Evolutionary conservation across 2,888 invertebrate genomes (phyloP).

Genomic region (Beris chalybata): DNA sequence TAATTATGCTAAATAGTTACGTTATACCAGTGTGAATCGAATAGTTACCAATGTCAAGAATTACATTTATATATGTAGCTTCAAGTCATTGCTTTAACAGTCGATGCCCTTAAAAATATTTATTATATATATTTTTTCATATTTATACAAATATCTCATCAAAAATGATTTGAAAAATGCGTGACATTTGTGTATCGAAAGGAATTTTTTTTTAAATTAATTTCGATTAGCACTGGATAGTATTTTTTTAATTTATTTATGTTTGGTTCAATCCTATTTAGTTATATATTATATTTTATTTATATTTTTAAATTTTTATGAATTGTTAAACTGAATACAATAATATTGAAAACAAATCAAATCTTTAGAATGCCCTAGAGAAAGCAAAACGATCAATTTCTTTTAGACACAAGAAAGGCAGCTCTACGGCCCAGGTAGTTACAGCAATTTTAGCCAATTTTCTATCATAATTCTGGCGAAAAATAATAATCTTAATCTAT

Average conservation of each 20-base stretch:
- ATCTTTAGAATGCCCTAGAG: constrained; percentile 54
- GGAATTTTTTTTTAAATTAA: neutral
- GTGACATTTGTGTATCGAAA: too few species aligned
- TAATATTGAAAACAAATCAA: constrained; percentile 3
- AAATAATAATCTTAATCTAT: too few species aligned
- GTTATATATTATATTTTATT: constrained; percentile 1
- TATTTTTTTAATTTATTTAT: too few species aligned
- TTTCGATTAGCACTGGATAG: neutral
- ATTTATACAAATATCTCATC: too few species aligned
- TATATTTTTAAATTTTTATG: neutral
- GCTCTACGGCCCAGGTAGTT: constrained; percentile 56
- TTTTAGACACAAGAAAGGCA: constrained; percentile 56
- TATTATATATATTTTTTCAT: too few species aligned
- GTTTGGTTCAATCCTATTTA: too few species aligned
- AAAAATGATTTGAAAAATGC: too few species aligned
- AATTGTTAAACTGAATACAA: neutral
- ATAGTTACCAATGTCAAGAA: neutral
- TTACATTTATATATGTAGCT: too few species aligned
- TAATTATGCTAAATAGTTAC: constrained; percentile 21
- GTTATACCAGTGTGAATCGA: neutral
- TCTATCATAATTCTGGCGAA: too few species aligned
- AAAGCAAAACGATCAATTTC: constrained; percentile 57
- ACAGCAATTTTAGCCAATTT: neutral
- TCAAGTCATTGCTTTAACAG: too few species aligned
- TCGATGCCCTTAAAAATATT: too few species aligned